Base-by-base conservation (phyloP, 2,797 vertebrate genomes). In the Sebastes jordani region DNA sequence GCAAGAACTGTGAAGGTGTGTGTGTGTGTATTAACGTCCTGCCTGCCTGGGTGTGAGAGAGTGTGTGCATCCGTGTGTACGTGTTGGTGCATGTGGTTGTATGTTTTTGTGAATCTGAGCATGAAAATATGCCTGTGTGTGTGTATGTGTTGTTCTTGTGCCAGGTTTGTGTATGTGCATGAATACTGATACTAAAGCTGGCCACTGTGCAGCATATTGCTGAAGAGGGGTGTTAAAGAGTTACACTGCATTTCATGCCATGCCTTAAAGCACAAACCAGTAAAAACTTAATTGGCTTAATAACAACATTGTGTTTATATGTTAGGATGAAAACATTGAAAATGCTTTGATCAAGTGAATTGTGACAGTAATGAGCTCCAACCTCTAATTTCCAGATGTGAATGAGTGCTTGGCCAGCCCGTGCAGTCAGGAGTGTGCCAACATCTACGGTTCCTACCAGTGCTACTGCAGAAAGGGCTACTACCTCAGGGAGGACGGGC, bases 371-470 rank as follows among this genome's bases (percentile, higher is more conserved):
- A 91, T 83, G 73, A 82, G 71, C 63, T 69, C 76, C 70, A 78
- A 86, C 81, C 77, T 86, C 68, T 77, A 61, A 88, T 76, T 66
- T 62, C 23, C 95, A 99, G 99, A 99, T 84, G 93, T 98, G 88
- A 98, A 99, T 1, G 99, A 99, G 90, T 99, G 99, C 8, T 93
- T 97, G 82, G 88, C 92, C 65, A 97, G 88, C 85, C 97, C 96
- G 7, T 99, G 99, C 95, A 96, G 97, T 91, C 99, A 99, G 93
- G 98, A 99, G 83, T 99, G 99, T 34, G 97, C 97, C 92, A 99
- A 99, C 75, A 93, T 99, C 80, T 99, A 99, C 0, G 98, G 99
- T 20, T 99, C 99, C 71, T 99, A 99, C 91, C 99, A 99, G 94
- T 99, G 99, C 83, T 99, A 99, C 95, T 99, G 98, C 91, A 96